These are phyloP conservation scores for Psittacula echo DNA, from an alignment of 2,797 vertebrate genomes.

Conservation along the genomic window DNA sequence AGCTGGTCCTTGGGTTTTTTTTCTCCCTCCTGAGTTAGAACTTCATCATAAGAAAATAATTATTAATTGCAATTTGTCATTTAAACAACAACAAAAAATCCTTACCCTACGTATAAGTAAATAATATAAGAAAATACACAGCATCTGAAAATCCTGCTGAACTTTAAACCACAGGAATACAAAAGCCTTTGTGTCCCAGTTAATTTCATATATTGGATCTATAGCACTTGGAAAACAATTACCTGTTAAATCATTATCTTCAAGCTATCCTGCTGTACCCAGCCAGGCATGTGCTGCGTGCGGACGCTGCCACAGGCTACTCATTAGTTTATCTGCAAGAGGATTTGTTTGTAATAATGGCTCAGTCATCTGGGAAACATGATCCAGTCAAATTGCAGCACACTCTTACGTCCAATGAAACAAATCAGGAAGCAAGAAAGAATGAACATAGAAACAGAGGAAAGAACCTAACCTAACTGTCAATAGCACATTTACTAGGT, in stretches of 20 bases:
- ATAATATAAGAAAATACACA: neutral
- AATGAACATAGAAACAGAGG: neutral
- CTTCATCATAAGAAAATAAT: neutral
- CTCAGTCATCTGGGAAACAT: constrained; percentile 63
- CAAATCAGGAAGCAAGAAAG: constrained; percentile 26
- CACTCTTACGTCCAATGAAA: neutral
- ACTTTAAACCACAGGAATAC: neutral
- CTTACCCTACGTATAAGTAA: neutral
- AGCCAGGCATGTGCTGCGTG: neutral
- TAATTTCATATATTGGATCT: neutral
- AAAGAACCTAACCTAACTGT: neutral
- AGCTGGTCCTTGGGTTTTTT: neutral
- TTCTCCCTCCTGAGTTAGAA: neutral
- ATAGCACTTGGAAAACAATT: neutral
- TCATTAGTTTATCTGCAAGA: constrained; percentile 64
- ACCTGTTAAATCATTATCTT: neutral
- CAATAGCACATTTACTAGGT: neutral
- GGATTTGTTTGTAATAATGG: constrained; percentile 63
- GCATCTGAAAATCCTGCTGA: neutral
- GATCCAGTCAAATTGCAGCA: constrained; percentile 45
- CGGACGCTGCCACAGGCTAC: constrained; percentile 24
- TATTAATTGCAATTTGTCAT: neutral
- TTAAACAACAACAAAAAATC: neutral
- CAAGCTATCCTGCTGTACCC: neutral
- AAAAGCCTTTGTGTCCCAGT: neutral